phyloP scores from a whole-genome alignment of 1,140 invertebrate genomes.

The Holcopasites calliopsidis region DNA sequence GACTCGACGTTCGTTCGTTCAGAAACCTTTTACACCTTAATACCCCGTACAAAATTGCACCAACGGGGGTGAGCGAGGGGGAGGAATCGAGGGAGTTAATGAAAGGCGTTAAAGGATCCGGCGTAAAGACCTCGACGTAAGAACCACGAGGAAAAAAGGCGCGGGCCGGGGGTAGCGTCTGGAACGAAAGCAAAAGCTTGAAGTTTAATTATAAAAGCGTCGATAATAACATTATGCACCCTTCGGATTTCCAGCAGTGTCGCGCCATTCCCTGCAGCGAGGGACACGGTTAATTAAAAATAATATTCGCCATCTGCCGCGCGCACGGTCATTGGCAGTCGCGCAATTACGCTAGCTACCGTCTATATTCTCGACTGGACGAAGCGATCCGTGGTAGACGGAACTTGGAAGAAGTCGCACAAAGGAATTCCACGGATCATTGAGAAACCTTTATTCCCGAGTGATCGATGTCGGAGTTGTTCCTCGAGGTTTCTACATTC shows the following conservation, averaged over 20 bases:
- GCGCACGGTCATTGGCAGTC: background rate
- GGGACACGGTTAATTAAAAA: constrained; percentile 42
- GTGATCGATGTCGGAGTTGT: too few species aligned
- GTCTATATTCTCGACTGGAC: background rate
- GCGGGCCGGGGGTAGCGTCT: background rate
- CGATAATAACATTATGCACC: constrained; percentile 56
- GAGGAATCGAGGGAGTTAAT: constrained; percentile 5
- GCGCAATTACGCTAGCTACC: background rate
- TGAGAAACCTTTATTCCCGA: too few species aligned
- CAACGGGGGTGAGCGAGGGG: background rate
- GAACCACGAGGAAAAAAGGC: constrained; percentile 2
- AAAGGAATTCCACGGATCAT: too few species aligned
- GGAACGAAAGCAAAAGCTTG: background rate
- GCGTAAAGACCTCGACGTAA: background rate
- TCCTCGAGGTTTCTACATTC: too few species aligned
- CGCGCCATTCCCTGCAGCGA: background rate
- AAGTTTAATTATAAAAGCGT: constrained; percentile 54
- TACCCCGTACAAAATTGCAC: background rate
- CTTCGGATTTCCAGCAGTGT: constrained; percentile 26
- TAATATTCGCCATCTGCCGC: constrained; percentile 13
- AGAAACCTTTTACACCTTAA: too few species aligned
- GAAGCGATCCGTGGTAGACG: background rate
- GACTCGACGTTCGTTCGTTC: too few species aligned
- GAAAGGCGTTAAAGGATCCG: constrained; percentile 31
- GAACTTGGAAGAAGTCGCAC: too few species aligned